These are phyloP conservation scores for Criorhina ranunculi DNA, from an alignment of 2,888 invertebrate species.

Conservation along the genomic window DNA sequence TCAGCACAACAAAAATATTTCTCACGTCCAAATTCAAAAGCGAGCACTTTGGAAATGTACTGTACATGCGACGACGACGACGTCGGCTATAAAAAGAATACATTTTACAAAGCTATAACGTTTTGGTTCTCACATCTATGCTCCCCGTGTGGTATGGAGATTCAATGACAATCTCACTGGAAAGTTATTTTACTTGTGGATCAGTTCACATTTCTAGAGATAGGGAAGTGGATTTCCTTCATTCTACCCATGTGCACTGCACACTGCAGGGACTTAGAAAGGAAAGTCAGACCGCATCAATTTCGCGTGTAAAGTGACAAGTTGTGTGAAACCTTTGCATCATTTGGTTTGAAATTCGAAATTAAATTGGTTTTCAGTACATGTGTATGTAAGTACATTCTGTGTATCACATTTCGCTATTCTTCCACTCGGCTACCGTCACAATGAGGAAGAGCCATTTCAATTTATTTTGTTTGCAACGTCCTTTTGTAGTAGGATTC, in stretches of 20 bases:
- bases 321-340: constrained; percentile 63
- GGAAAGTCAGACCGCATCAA: constrained; percentile 29
- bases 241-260: constrained; percentile 27
- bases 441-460: constrained; percentile 23
- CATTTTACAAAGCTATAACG: constrained; percentile 34
- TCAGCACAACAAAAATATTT: too few relatives aligned
- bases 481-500: constrained; percentile 42
- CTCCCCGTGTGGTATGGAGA: constrained; percentile 56
- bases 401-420: not conserved
- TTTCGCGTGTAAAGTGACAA: constrained; percentile 62
- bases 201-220: constrained; percentile 40
- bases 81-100: constrained; percentile 59
- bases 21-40: too few relatives aligned
- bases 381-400: too few relatives aligned
- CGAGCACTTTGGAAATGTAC: not conserved
- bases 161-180: constrained; percentile 47
- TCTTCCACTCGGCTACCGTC: constrained; percentile 32
- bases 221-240: constrained; percentile 37
- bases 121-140: constrained; percentile 14
- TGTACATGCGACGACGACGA: constrained; percentile 12
- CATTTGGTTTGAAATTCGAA: constrained; percentile 64
- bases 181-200: constrained; percentile 53
- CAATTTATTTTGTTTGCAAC: not conserved
- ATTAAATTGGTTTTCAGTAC: constrained; percentile 66
- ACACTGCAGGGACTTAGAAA: constrained; percentile 28